These are phyloP conservation scores for Tribolium freemani DNA, from an alignment of 2,888 invertebrate genomes.

Conservation along the genomic window DNA sequence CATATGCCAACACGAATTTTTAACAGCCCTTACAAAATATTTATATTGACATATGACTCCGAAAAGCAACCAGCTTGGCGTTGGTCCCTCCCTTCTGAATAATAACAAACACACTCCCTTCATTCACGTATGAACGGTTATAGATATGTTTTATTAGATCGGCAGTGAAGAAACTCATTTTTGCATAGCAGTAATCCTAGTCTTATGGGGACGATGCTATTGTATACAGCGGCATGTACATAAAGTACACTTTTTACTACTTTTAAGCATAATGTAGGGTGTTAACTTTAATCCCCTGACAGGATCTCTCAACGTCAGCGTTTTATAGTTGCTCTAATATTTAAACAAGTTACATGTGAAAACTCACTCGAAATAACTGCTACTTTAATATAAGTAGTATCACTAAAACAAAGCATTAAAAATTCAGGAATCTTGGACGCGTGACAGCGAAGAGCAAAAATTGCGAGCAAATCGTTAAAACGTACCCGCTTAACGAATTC, in stretches of 20 bases:
- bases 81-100: constrained; percentile 47
- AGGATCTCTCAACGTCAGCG: constrained; percentile 32
- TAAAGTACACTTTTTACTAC: constrained; percentile 52
- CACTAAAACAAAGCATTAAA: not conserved
- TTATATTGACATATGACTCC: constrained; percentile 67
- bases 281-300: constrained; percentile 46
- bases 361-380: constrained; percentile 19
- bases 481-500: constrained; percentile 33
- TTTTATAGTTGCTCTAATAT: constrained; percentile 40
- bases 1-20: constrained; percentile 60
- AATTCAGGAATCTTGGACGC: not conserved
- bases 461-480: not conserved
- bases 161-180: constrained; percentile 47
- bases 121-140: constrained; percentile 52
- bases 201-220: constrained; percentile 47
- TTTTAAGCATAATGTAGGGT: constrained; percentile 45
- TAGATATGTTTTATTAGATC: constrained; percentile 55
- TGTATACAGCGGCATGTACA: constrained; percentile 42
- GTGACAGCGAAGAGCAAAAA: not conserved
- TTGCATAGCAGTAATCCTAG: constrained; percentile 53
- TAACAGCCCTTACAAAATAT: constrained; percentile 66
- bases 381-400: not conserved
- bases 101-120: constrained; percentile 49
- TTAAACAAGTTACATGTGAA: constrained; percentile 47
- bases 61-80: constrained; percentile 53